A percentile compares a stretch with the other conserved stretches of the same genome.
These are phyloP conservation scores for Greenwoodochromis staneri DNA, from an alignment of 2,113 vertebrate genomes.

Conservation along the genomic window DNA sequence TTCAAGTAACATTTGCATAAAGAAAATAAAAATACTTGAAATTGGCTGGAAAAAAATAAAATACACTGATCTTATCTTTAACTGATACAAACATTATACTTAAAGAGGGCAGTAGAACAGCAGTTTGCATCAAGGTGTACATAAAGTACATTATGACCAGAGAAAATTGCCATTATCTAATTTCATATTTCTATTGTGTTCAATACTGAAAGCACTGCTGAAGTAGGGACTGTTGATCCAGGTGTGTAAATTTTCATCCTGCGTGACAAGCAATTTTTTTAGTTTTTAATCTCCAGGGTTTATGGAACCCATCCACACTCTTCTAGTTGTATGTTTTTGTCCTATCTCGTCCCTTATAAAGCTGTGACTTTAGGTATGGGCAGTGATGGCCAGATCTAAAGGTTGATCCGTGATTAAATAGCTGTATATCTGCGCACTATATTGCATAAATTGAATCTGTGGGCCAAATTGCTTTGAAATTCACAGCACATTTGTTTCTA, in stretches of 20 bases:
- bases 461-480: background rate
- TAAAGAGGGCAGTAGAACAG: background rate
- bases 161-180: background rate
- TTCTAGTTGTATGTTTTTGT: background rate
- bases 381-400: background rate
- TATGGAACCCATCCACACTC: background rate
- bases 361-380: background rate
- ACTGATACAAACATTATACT: rapidly evolving
- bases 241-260: background rate
- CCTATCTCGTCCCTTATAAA: rapidly evolving
- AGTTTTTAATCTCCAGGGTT: background rate
- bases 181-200: background rate
- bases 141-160: background rate
- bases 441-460: background rate
- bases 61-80: background rate
- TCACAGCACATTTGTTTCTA: background rate
- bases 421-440: background rate
- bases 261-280: background rate
- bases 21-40: background rate
- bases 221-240: background rate
- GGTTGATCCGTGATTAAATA: rapidly evolving
- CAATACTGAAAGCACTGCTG: background rate
- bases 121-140: background rate
- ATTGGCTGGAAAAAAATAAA: background rate
- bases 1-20: background rate